Conservation (phyloP, 2,888 invertebrate genomes). For the Leucophenga montana region DNA sequence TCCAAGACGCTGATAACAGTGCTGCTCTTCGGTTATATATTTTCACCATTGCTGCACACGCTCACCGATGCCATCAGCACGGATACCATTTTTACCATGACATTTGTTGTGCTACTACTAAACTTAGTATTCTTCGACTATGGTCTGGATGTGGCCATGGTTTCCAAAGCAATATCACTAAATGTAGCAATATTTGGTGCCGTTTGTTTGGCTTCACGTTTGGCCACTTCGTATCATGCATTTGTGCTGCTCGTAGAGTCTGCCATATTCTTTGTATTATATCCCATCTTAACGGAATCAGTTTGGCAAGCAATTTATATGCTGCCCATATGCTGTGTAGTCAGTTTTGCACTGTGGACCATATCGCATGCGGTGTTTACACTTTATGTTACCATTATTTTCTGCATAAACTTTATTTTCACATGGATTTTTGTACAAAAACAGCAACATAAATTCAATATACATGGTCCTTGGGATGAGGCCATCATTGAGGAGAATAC, state of each 20-base stretch:
- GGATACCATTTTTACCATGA: slow-evolving; percentile 96
- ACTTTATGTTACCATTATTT: slow-evolving; percentile 77
- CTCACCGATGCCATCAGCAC: slow-evolving; percentile 97
- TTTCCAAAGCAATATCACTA: slow-evolving; percentile 92
- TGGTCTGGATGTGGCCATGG: slow-evolving; percentile 86
- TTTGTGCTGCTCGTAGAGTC: slow-evolving; percentile 92
- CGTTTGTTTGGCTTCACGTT: slow-evolving; percentile 93
- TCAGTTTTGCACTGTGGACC: slow-evolving; percentile 75
- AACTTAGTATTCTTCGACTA: slow-evolving; percentile 96
- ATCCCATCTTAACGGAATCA: slow-evolving; percentile 84
- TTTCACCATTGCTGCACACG: slow-evolving; percentile 94
- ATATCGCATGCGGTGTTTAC: slow-evolving; percentile 77
- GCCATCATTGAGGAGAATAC: slow-evolving; percentile 81
- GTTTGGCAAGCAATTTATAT: slow-evolving; percentile 77
- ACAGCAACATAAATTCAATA: slow-evolving; percentile 90
- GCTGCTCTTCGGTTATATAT: slow-evolving; percentile 87
- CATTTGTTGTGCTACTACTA: slow-evolving; percentile 87
- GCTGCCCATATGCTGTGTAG: slow-evolving; percentile 74
- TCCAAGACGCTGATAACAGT: slow-evolving; percentile 87
- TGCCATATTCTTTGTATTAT: slow-evolving; percentile 89
- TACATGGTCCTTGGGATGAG: slow-evolving; percentile 98
- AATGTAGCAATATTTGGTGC: slow-evolving; percentile 97
- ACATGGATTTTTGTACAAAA: slow-evolving; percentile 84
- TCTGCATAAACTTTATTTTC: slow-evolving; percentile 82
- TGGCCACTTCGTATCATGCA: slow-evolving; percentile 89